A percentile compares a stretch with the other conserved stretches of the same genome.
Conservation (phyloP, 2,888 invertebrate species). For the Mycalesis mineus region DNA sequence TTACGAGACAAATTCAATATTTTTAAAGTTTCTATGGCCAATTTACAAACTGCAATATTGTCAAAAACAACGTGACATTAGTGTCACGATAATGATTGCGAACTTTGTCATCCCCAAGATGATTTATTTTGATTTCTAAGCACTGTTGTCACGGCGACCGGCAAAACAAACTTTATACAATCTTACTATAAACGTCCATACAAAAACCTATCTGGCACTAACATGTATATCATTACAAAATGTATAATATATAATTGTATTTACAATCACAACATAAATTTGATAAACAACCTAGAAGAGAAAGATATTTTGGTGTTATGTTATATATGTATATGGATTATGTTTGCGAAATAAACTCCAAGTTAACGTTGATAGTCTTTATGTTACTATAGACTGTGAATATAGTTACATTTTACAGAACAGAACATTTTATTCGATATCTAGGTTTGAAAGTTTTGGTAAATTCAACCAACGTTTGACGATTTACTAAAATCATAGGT, state of each 20-base stretch:
- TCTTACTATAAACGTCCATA: slow-evolving; percentile 64
- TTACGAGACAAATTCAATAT: too few species aligned
- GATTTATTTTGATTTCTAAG: too few species aligned
- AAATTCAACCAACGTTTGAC: too few species aligned
- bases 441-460: too few species aligned
- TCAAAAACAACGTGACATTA: neutral
- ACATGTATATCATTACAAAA: slow-evolving; percentile 76
- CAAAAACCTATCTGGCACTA: slow-evolving; percentile 77
- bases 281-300: slow-evolving; percentile 72
- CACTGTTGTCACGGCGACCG: slow-evolving; percentile 8
- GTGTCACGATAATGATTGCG: too few species aligned
- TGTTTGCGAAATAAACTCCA: neutral
- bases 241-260: slow-evolving; percentile 71
- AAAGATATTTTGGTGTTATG: slow-evolving; percentile 48
- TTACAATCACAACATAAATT: slow-evolving; percentile 77
- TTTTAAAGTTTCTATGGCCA: too few species aligned
- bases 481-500: too few species aligned
- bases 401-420: too few species aligned
- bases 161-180: slow-evolving; percentile 23
- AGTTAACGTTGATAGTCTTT: neutral
- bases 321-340: slow-evolving; percentile 36
- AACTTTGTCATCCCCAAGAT: too few species aligned
- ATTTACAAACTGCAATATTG: neutral
- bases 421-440: too few species aligned
- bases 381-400: too few species aligned